Evolutionary conservation across 2,888 invertebrate species (phyloP).

Genomic region (Meta bourneti): DNA sequence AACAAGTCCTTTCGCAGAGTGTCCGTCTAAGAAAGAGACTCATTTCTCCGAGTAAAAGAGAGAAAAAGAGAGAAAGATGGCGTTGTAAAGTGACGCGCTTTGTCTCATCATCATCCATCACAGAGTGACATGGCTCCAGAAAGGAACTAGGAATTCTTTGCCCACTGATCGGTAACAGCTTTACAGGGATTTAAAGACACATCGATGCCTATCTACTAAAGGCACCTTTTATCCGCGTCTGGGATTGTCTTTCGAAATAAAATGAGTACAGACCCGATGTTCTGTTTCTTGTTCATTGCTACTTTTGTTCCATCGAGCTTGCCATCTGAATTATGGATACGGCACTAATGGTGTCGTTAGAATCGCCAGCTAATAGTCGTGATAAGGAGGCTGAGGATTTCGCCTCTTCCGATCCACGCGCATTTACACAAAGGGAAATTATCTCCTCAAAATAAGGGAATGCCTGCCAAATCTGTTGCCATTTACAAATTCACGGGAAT

Average conservation of each 20-base stretch:
- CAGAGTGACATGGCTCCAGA: conserved; percentile 55
- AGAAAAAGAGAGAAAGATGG: conserved; percentile 33
- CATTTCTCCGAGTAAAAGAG: conserved; percentile 53
- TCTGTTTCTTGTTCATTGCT: conserved; percentile 35
- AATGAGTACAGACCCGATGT: conserved; percentile 37
- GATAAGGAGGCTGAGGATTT: conserved; percentile 34
- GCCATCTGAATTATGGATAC: conserved; percentile 67
- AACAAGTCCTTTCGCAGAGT: conserved; percentile 58
- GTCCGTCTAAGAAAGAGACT: conserved; percentile 38
- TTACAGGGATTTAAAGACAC: conserved; percentile 72
- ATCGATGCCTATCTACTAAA: conserved; percentile 62
- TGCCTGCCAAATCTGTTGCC: conserved; percentile 38
- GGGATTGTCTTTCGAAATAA: conserved; percentile 66
- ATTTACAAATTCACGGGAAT: conserved; percentile 3
- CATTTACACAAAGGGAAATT: conserved; percentile 19
- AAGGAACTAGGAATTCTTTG: conserved; percentile 63
- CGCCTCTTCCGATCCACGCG: conserved; percentile 1
- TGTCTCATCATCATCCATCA: conserved; percentile 74
- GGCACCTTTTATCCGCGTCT: conserved; percentile 59
- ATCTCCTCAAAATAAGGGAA: conserved; percentile 12
- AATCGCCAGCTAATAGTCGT: conserved; percentile 51
- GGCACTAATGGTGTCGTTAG: conserved; percentile 47
- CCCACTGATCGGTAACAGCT: conserved; percentile 74
- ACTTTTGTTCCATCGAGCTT: conserved; percentile 31
- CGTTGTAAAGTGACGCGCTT: conserved; percentile 44